Base-by-base conservation (phyloP, 2,113 vertebrate species). In the Vireo altiloquus region DNA sequence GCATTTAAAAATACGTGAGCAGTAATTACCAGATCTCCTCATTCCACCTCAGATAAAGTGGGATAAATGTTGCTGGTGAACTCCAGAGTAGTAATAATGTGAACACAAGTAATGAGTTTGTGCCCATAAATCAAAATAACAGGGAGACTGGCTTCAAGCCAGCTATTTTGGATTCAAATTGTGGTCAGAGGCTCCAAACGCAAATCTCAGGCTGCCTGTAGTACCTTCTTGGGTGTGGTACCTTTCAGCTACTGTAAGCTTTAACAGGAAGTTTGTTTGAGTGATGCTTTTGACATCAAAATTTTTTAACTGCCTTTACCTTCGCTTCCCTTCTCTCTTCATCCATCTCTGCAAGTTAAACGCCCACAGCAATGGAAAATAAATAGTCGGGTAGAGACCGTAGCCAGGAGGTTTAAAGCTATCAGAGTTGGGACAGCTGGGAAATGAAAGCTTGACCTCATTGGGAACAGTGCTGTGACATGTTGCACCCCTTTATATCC, bases 401-500 rank as follows among this genome's bases (percentile, higher is more conserved):
- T 44, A 92, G 60, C 65, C 80, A 70, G 78, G 52, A 40, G 28
- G 20, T 77, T 94, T 97, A 93, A 94, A 83, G 85, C 75, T 71
- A 6, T 96, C 20, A 53, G 80, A 90, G n/a, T 65, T 85, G 56
- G 56, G 64, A 92, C 89, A 97, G 81, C 92, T 95, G 92, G 90
- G 68, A 90, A 65, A 75, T 68, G 82, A 92, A 76, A 95, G 71
- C 39, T 81, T 90, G 82, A 91, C 47, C 80, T 96, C 86, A 72
- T 56, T 3, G 6, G 92, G 83, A 96, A 80, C 76, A 59, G 28
- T 53, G 91, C 60, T 93, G 46, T 93, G 97, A 93, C 68, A 84
- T 96, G 81, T 94, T 95, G 46, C 86, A 94, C 78, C 77, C 76
- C 63, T 81, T 92, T 92, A 87, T 86, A 68, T 89, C 66, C 39